These are phyloP conservation scores for Euwallacea fornicatus DNA, from an alignment of 1,140 invertebrate species.

Conservation along the genomic window DNA sequence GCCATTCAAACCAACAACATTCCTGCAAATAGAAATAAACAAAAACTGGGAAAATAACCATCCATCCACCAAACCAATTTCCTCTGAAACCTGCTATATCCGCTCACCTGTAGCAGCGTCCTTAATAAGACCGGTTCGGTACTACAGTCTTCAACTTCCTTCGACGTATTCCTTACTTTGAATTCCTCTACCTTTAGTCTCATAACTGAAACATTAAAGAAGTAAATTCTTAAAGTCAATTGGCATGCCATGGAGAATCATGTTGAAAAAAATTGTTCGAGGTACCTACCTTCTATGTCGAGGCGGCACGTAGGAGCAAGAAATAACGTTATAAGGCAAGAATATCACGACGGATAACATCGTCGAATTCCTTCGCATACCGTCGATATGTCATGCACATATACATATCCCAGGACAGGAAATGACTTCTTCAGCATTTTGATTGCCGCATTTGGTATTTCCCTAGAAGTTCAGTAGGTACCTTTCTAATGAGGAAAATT, in stretches of 20 bases:
- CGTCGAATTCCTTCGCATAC: conserved; percentile 16
- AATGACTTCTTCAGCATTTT: conserved; percentile 31
- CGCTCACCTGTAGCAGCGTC: conserved; percentile 32
- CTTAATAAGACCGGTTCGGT: conserved; percentile 29
- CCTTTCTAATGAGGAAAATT: neutral
- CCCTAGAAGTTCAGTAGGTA: neutral
- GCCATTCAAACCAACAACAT: too few species aligned
- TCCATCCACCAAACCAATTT: conserved; percentile 9
- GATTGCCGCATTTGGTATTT: conserved; percentile 27
- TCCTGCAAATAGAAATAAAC: too few species aligned
- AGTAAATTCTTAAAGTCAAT: neutral
- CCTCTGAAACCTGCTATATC: conserved; percentile 34
- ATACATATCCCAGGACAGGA: conserved; percentile 18
- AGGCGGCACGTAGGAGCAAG: conserved; percentile 15
- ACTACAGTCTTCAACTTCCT: conserved; percentile 2
- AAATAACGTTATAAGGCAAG: conserved; percentile 31
- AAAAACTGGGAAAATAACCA: too few species aligned
- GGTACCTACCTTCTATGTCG: neutral
- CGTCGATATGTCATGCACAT: conserved; percentile 18
- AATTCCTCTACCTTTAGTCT: conserved; percentile 12
- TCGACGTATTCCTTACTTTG: conserved; percentile 10
- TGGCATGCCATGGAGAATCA: neutral
- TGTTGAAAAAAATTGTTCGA: neutral
- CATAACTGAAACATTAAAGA: neutral
- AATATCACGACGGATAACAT: conserved; percentile 20